These are phyloP conservation scores for Halichondria panicea DNA, from an alignment of 37 sponge, comb jelly and placozoan genomes.

Conservation along the genomic window DNA sequence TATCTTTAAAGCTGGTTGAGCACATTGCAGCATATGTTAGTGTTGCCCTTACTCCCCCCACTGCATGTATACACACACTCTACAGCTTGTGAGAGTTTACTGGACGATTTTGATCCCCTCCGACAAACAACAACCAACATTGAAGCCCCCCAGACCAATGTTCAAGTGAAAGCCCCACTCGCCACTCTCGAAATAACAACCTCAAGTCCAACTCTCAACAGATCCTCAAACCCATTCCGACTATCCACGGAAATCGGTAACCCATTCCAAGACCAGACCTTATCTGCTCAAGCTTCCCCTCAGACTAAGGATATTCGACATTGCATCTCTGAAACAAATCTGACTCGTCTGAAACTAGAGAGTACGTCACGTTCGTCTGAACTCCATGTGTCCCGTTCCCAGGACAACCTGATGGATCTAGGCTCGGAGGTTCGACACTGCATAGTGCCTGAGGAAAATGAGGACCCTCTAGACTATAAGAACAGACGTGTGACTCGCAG, in stretches of 20 bases:
- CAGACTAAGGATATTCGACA: conserved; percentile 12
- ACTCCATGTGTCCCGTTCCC: conserved; percentile 13
- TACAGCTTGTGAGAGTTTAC: conserved; percentile 34
- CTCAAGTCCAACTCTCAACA: neutral
- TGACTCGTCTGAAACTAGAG: conserved; percentile 6
- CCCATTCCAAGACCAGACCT: conserved; percentile 7
- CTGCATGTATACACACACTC: too few species aligned
- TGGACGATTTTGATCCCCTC: conserved; percentile 47
- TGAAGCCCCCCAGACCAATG: neutral
- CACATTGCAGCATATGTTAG: too few species aligned
- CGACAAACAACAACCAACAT: neutral
- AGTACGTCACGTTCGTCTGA: neutral
- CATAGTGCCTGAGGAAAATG: neutral
- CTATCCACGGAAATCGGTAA: neutral
- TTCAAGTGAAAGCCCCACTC: neutral
- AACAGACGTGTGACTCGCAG: neutral
- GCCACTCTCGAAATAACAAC: neutral
- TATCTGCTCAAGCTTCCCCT: neutral
- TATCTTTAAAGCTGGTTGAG: too few species aligned
- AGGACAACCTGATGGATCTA: conserved; percentile 7
- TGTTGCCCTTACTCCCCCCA: too few species aligned
- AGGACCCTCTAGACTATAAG: neutral
- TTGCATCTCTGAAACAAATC: conserved; percentile 42
- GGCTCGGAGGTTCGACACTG: neutral
- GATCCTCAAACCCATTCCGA: neutral